Evolutionary conservation across 1,140 invertebrate genomes (phyloP).

Genomic region (Philotrypesis tridentata): DNA sequence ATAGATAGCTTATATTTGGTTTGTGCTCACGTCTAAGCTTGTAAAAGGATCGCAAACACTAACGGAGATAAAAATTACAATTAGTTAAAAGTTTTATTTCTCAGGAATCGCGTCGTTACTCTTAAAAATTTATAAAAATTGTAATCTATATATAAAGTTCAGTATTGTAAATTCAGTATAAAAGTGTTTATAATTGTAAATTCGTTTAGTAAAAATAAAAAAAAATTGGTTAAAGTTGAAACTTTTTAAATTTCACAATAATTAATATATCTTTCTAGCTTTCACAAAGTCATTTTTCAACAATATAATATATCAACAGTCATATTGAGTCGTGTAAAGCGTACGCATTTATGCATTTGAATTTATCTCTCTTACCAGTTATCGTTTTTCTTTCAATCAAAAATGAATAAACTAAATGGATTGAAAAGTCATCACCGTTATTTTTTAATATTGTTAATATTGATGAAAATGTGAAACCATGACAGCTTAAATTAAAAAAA

Average conservation of each 20-base stretch:
- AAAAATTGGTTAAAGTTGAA: neutral
- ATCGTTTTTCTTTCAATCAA: no score
- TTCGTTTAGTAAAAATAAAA: neutral
- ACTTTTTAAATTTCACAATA: neutral
- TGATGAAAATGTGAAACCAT: no score
- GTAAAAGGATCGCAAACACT: neutral
- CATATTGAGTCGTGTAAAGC: no score
- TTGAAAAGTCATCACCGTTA: no score
- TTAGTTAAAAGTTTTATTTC: neutral
- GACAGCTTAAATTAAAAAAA: no score
- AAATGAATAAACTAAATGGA: no score
- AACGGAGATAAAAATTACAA: neutral
- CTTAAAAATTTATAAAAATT: neutral
- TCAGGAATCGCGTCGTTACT: neutral
- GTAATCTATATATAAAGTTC: neutral
- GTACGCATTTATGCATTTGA: no score
- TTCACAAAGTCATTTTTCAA: no score
- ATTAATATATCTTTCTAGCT: no score
- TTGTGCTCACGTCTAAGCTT: neutral
- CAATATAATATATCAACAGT: no score
- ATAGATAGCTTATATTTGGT: neutral
- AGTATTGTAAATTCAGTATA: neutral
- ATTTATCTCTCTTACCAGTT: no score
- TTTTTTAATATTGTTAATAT: no score
- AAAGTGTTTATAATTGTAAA: neutral